A percentile compares a stretch with the other conserved stretches of the same genome.
These are phyloP conservation scores for Diadophis punctatus DNA, from an alignment of 2,113 vertebrate species.

Conservation along the genomic window DNA sequence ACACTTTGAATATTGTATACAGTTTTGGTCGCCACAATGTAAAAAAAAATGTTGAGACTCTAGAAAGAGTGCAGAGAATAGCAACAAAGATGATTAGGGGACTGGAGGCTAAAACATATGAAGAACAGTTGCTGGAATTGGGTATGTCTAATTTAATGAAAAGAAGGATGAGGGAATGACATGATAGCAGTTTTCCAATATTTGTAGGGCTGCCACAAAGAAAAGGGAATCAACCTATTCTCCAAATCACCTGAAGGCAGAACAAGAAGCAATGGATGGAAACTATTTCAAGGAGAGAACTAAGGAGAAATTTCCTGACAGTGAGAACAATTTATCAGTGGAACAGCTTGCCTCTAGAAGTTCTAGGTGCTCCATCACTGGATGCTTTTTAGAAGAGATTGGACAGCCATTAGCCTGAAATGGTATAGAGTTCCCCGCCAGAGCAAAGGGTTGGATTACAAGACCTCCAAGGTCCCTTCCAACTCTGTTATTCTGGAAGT, in stretches of 20 bases:
- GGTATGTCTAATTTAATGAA: not conserved
- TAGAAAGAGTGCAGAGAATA: not conserved
- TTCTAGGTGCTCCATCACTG: not conserved
- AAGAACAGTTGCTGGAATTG: not conserved
- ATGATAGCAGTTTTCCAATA: not conserved
- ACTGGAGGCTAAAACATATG: not conserved
- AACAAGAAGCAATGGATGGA: too few relatives aligned
- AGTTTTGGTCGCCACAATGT: not conserved
- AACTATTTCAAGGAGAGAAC: not conserved
- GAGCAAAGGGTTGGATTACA: too few relatives aligned
- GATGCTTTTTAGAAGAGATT: not conserved
- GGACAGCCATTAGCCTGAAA: too few relatives aligned
- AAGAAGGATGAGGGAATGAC: rapidly evolving
- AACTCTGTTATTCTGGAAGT: not conserved
- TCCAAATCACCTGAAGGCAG: too few relatives aligned
- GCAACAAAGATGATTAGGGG: not conserved
- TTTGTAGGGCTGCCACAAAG: not conserved
- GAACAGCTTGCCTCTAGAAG: not conserved
- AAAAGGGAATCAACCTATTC: not conserved
- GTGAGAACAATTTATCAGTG: not conserved
- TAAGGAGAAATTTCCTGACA: not conserved
- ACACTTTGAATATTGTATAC: not conserved
- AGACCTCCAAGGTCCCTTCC: not conserved
- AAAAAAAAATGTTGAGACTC: not conserved
- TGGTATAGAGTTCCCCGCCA: not conserved